Base-by-base conservation (phyloP, 2,113 vertebrate genomes). In the Ptilorrhoa leucosticta region DNA sequence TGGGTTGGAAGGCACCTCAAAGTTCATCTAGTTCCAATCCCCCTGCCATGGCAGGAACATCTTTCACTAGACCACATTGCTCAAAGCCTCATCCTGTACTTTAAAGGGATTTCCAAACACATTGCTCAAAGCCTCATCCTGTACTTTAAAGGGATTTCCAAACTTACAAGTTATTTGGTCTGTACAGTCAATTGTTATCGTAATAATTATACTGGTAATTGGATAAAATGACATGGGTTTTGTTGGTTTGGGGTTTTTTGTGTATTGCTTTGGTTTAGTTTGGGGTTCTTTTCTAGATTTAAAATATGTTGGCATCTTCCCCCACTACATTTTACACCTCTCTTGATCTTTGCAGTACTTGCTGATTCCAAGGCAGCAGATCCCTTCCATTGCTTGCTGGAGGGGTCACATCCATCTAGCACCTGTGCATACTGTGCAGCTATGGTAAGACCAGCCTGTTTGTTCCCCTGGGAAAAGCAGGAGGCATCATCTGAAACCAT, bases 191-290 rank as follows among this genome's bases (percentile, higher is more conserved):
- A 7, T 61, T 82, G 6, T 48, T 68, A 63, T 65, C 18, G 30
- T 66, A 35, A 65, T 30, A 75, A 21, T 50, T 35, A 6, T 26
- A 35, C 10, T 48, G 16, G 50, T 48, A 44, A 18, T 50, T 44
- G 11, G 37, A 42, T 58, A 42, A 50, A 35, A 21, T 17, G 0
- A 6, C 19, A 19, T 15, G 3, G 0, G 1, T 45, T 79, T 71
- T 54, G 58, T 31, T 87, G 22, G 15, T 42, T 5, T 26, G 15
- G 23, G 3, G 18, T 45, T 42, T 84, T 70, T 47, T 48, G 7
- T 40, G 2, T 21, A 18, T 22, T 63, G 5, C n/a, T 69, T 50
- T 35, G 5, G 8, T 40, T 65, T 65, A 24, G 5, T 64, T 37
- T 37, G 15, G 17, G 3, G 0, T 28, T 24, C 42, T 56, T 37